Conservation (phyloP, 2,888 invertebrate species). For the Elaeidobius kamerunicus region DNA sequence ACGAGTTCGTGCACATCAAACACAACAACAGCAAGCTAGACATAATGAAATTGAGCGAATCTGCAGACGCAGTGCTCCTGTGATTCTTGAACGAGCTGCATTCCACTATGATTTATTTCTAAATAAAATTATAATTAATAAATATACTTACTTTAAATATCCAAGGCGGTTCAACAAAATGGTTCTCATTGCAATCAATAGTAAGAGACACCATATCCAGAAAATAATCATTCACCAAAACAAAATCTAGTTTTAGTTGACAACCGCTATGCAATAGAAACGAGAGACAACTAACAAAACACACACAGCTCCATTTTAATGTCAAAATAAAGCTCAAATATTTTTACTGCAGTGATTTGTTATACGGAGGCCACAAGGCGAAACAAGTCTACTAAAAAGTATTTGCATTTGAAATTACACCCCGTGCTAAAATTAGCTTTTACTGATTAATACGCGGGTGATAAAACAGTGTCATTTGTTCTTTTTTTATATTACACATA, state of each 20-base stretch:
- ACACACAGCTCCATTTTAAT: too few species aligned
- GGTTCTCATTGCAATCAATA: not conserved
- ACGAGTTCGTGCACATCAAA: too few species aligned
- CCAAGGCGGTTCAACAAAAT: constrained; percentile 9
- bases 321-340: not conserved
- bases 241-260: too few species aligned
- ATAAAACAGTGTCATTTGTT: too few species aligned
- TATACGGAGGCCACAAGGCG: not conserved
- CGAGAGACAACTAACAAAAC: too few species aligned
- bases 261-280: too few species aligned
- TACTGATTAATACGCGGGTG: constrained; percentile 18
- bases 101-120: too few species aligned
- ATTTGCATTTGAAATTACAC: constrained; percentile 19
- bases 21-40: too few species aligned
- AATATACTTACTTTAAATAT: constrained; percentile 10
- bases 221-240: not conserved
- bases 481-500: constrained; percentile 11
- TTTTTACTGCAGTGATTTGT: constrained; percentile 16
- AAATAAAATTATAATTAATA: too few species aligned
- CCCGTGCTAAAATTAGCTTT: constrained; percentile 17
- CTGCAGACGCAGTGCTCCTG: too few species aligned
- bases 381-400: constrained; percentile 4
- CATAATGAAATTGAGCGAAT: too few species aligned
- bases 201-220: not conserved
- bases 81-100: too few species aligned